phyloP scores from a whole-genome alignment of 2,888 invertebrate species.

The Druceiella hillmani region DNA sequence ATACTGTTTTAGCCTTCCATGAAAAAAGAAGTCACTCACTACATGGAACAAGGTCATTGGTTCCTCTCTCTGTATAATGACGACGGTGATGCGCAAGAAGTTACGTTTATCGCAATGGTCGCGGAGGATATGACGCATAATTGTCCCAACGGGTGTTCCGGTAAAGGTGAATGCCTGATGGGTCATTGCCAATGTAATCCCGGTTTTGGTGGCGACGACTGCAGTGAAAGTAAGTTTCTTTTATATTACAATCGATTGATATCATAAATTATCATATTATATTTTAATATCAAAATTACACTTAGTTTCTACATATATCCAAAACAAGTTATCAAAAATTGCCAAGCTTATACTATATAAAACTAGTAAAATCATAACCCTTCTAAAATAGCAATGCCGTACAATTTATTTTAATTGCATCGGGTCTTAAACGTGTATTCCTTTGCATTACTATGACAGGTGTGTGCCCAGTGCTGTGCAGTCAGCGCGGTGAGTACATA shows the following conservation, averaged over 20 bases:
- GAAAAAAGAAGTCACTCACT: conserved; percentile 88
- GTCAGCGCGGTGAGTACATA: conserved; percentile 93
- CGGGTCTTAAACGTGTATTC: neutral
- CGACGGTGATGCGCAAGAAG: conserved; percentile 84
- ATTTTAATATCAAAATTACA: no score
- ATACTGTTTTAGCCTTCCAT: conserved; percentile 62
- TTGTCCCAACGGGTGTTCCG: conserved; percentile 94
- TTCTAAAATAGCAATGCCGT: no score
- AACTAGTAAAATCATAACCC: no score
- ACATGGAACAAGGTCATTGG: conserved; percentile 96
- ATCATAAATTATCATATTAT: conserved; percentile 2
- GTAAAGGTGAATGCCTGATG: conserved; percentile 92
- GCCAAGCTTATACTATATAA: no score
- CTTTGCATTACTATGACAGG: conserved; percentile 56
- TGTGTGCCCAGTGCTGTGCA: conserved; percentile 95
- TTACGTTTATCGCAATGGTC: conserved; percentile 75
- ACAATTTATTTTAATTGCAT: neutral
- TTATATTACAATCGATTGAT: neutral
- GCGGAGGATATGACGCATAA: conserved; percentile 92
- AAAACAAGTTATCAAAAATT: no score
- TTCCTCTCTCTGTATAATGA: conserved; percentile 95
- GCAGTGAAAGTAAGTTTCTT: conserved; percentile 80
- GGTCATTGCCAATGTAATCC: conserved; percentile 96
- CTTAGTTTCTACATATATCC: no score
- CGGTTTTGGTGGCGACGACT: conserved; percentile 94